These are phyloP conservation scores for Plotosus lineatus DNA, from an alignment of 2,113 vertebrate species.

Conservation along the genomic window DNA sequence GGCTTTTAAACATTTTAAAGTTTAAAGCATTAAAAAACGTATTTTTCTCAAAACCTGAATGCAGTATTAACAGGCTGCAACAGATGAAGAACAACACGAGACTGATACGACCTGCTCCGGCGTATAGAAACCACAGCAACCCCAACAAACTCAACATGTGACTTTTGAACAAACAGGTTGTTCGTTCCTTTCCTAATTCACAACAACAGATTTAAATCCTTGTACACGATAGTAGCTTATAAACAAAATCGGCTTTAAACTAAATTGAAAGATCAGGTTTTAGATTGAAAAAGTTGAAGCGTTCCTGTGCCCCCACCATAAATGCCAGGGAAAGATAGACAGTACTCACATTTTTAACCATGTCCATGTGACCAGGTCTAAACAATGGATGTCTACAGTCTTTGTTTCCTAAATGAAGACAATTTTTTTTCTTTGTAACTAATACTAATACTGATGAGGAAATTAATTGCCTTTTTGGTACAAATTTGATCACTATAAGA, in stretches of 20 bases:
- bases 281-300: neutral
- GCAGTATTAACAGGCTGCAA: neutral
- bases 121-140: neutral
- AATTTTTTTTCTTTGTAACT: slow-evolving; percentile 16
- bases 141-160: neutral
- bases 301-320: neutral
- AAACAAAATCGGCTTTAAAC: neutral
- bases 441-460: neutral
- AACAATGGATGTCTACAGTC: slow-evolving; percentile 86
- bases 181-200: neutral
- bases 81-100: neutral
- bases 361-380: slow-evolving; percentile 89
- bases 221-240: neutral
- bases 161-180: neutral
- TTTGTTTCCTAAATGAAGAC: slow-evolving; percentile 78
- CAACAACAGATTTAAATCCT: neutral
- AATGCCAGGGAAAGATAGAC: neutral
- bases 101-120: neutral
- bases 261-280: neutral
- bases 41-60: neutral
- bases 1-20: neutral
- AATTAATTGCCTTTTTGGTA: neutral
- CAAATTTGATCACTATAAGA: neutral
- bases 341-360: slow-evolving; percentile 86
- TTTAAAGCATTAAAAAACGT: neutral